phyloP scores from a whole-genome alignment of 2,888 invertebrate genomes.

The Apotomis turbidana region DNA sequence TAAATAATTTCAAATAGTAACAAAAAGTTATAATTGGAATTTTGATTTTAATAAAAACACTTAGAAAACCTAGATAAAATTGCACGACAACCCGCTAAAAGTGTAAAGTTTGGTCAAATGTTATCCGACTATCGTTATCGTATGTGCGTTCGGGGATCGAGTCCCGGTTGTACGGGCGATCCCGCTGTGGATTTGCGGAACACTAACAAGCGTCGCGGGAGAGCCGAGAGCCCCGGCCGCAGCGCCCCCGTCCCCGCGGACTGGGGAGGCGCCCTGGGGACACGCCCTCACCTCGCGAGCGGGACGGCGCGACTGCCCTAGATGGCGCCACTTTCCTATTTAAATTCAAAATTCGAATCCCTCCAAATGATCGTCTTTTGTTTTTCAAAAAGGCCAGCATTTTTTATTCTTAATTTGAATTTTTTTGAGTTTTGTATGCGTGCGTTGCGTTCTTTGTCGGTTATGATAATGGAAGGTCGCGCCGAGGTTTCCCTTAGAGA shows the following conservation, averaged over 20 bases:
- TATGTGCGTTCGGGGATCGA: slow-evolving; percentile 78
- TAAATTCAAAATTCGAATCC: slow-evolving; percentile 47
- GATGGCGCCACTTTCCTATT: slow-evolving; percentile 73
- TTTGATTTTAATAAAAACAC: slow-evolving; percentile 17
- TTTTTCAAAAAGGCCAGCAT: slow-evolving; percentile 35
- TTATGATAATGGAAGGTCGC: slow-evolving; percentile 65
- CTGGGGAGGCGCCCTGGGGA: slow-evolving; percentile 81
- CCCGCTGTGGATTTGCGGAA: slow-evolving; percentile 83
- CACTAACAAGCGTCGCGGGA: slow-evolving; percentile 84
- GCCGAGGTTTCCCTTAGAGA: slow-evolving; percentile 71
- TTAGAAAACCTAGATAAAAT: slow-evolving; percentile 16
- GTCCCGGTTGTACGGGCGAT: slow-evolving; percentile 82
- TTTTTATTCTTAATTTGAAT: slow-evolving; percentile 48
- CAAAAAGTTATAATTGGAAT: background rate
- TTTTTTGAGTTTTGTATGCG: slow-evolving; percentile 45
- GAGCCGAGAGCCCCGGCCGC: slow-evolving; percentile 80
- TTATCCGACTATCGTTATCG: slow-evolving; percentile 76
- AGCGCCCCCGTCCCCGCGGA: slow-evolving; percentile 82
- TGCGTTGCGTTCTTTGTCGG: slow-evolving; percentile 53
- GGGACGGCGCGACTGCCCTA: slow-evolving; percentile 69
- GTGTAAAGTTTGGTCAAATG: slow-evolving; percentile 47
- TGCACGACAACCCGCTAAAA: slow-evolving; percentile 11
- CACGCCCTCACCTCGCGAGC: slow-evolving; percentile 84
- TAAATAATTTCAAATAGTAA: background rate
- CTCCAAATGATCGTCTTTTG: slow-evolving; percentile 22